Evolutionary conservation across 2,888 invertebrate genomes (phyloP).

Genomic region (Gryllus longicercus): DNA sequence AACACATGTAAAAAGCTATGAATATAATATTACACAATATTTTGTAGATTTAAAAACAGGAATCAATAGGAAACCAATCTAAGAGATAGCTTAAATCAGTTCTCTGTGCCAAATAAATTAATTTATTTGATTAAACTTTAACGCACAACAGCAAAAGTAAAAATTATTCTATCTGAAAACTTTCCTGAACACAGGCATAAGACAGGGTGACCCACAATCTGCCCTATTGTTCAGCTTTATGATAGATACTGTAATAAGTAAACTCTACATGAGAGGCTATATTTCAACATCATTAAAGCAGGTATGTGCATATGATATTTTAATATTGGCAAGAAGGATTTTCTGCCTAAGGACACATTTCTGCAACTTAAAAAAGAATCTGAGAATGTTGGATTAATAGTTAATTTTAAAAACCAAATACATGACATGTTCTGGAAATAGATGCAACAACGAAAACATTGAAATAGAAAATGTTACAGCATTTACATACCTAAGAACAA

Average conservation of each 20-base stretch:
- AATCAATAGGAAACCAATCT: background rate
- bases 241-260: background rate
- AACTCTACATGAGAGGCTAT: background rate
- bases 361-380: too few relatives aligned
- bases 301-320: background rate
- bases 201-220: background rate
- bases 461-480: too few relatives aligned
- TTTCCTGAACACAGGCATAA: background rate
- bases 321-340: background rate
- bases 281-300: background rate
- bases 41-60: background rate
- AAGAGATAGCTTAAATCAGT: background rate
- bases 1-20: background rate
- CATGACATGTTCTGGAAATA: too few relatives aligned
- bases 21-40: background rate
- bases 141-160: background rate
- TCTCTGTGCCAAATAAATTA: background rate
- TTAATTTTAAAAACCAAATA: too few relatives aligned
- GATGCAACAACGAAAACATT: too few relatives aligned
- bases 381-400: too few relatives aligned
- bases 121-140: background rate
- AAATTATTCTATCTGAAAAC: background rate
- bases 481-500: too few relatives aligned
- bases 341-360: too few relatives aligned
- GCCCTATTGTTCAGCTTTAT: background rate